phyloP scores from a whole-genome alignment of 2,888 invertebrate species.

The Drosophila mettleri region DNA sequence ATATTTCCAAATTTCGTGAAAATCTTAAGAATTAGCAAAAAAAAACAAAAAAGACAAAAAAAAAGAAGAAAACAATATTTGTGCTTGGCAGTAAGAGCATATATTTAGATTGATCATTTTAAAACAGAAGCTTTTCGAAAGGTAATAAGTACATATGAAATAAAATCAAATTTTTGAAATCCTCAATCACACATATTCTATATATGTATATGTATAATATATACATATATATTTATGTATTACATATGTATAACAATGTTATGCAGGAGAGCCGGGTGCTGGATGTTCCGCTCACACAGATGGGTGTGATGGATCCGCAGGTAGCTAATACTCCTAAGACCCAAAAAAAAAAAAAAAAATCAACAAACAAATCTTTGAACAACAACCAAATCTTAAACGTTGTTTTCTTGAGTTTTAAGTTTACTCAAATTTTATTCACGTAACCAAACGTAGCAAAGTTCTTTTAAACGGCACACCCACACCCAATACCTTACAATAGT shows the following conservation, averaged over 20 bases:
- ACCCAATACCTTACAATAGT: slow-evolving; percentile 12
- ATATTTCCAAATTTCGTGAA: slow-evolving; percentile 53
- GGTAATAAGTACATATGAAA: slow-evolving; percentile 24
- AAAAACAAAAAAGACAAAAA: slow-evolving; percentile 5
- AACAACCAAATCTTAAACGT: slow-evolving; percentile 50
- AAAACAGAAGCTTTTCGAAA: slow-evolving; percentile 29
- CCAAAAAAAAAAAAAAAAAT: too few relatives aligned
- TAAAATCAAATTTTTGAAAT: slow-evolving; percentile 51
- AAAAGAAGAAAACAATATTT: slow-evolving; percentile 2
- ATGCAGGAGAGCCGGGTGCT: slow-evolving; percentile 91
- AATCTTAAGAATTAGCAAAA: too few relatives aligned
- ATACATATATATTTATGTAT: slow-evolving; percentile 41
- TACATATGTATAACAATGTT: slow-evolving; percentile 70
- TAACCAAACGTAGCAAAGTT: slow-evolving; percentile 58
- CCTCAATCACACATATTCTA: slow-evolving; percentile 49
- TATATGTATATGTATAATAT: slow-evolving; percentile 38
- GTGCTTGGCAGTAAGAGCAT: slow-evolving; percentile 9
- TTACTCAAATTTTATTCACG: slow-evolving; percentile 49
- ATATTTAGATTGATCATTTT: slow-evolving; percentile 18
- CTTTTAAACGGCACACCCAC: slow-evolving; percentile 45
- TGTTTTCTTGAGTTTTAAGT: slow-evolving; percentile 67
- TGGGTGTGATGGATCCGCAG: slow-evolving; percentile 97
- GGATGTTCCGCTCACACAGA: slow-evolving; percentile 97
- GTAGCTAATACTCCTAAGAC: slow-evolving; percentile 85
- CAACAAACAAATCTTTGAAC: slow-evolving; percentile 40